These are phyloP conservation scores for Diplolepis rosae DNA, from an alignment of 2,888 invertebrate genomes.

Conservation along the genomic window DNA sequence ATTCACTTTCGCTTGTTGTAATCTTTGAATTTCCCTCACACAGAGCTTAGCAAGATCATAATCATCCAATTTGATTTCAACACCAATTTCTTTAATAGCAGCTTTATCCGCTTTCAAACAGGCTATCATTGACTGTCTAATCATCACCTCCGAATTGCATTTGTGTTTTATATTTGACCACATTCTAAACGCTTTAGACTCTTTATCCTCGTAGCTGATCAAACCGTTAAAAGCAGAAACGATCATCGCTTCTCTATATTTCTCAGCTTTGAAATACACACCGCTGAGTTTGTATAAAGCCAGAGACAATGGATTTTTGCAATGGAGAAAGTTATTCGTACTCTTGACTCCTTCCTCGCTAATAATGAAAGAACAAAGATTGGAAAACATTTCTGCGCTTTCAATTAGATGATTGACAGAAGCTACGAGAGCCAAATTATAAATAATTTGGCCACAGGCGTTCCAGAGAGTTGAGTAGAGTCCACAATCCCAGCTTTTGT, in stretches of 20 bases:
- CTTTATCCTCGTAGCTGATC: slow-evolving; percentile 51
- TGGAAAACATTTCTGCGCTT: slow-evolving; percentile 49
- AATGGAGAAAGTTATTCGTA: slow-evolving; percentile 39
- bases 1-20: slow-evolving; percentile 53
- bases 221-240: slow-evolving; percentile 59
- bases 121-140: slow-evolving; percentile 50
- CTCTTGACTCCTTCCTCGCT: slow-evolving; percentile 52
- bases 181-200: slow-evolving; percentile 61
- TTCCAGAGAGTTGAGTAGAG: slow-evolving; percentile 59
- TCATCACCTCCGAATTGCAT: slow-evolving; percentile 43
- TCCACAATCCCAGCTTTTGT: slow-evolving; percentile 53
- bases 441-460: slow-evolving; percentile 52
- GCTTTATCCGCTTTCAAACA: slow-evolving; percentile 56
- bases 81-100: slow-evolving; percentile 52
- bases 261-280: slow-evolving; percentile 49
- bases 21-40: slow-evolving; percentile 57
- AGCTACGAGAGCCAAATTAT: slow-evolving; percentile 56
- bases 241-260: slow-evolving; percentile 61
- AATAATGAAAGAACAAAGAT: slow-evolving; percentile 53
- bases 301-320: slow-evolving; percentile 47
- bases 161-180: slow-evolving; percentile 65
- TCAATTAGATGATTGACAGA: slow-evolving; percentile 51
- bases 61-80: slow-evolving; percentile 52
- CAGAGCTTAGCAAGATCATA: slow-evolving; percentile 59
- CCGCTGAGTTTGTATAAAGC: slow-evolving; percentile 54